Evolutionary conservation across 2,888 invertebrate genomes (phyloP).

Genomic region (Aleiodes alternator): DNA sequence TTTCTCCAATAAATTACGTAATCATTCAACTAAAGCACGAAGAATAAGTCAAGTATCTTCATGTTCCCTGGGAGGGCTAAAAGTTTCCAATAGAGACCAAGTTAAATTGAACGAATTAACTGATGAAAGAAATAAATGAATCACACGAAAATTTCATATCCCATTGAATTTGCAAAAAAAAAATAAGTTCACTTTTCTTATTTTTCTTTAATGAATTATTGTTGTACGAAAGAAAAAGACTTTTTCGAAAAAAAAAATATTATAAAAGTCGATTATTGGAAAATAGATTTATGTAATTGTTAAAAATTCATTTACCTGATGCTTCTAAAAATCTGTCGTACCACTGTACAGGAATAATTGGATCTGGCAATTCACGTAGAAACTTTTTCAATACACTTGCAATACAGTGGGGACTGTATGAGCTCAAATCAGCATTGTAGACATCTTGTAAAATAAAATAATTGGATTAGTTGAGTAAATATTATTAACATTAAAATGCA

Average conservation of each 20-base stretch:
- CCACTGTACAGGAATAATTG: conserved; percentile 84
- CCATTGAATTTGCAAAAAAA: no score
- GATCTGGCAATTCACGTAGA: conserved; percentile 84
- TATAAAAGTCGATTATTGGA: not conserved
- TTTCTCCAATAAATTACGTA: conserved; percentile 1
- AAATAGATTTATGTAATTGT: conserved; percentile 9
- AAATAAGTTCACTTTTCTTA: no score
- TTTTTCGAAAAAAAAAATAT: no score
- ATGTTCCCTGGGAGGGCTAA: no score
- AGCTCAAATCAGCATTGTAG: conserved; percentile 74
- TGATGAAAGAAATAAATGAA: not conserved
- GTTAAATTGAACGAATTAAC: no score
- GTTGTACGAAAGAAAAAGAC: not conserved
- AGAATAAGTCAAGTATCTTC: conserved; percentile 1
- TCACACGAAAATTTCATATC: not conserved
- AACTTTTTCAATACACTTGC: conserved; percentile 83
- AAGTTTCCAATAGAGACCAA: no score
- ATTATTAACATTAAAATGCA: no score
- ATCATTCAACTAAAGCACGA: no score
- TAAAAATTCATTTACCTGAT: conserved; percentile 67
- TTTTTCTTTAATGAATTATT: not conserved
- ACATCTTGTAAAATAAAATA: conserved; percentile 66
- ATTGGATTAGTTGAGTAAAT: conserved; percentile 23
- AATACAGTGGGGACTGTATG: conserved; percentile 78
- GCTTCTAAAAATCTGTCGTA: conserved; percentile 84